phyloP scores from a whole-genome alignment of 2,113 vertebrate genomes.

The Xiphias gladius region DNA sequence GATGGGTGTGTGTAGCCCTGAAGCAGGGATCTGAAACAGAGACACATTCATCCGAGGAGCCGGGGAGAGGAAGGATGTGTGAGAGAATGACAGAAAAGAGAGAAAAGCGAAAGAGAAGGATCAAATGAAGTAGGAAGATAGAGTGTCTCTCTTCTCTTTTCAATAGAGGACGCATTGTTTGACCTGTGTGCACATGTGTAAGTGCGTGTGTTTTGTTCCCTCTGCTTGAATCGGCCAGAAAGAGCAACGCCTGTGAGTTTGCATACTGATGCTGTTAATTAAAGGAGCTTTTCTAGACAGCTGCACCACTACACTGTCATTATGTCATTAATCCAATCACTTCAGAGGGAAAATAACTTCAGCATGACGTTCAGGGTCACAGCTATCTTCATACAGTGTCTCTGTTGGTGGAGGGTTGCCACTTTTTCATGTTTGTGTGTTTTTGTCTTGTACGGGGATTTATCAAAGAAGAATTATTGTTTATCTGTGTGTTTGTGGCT shows the following conservation, averaged over 20 bases:
- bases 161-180: constrained; percentile 85
- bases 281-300: constrained; percentile 75
- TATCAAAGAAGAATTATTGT: not conserved
- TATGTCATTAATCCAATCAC: constrained; percentile 77
- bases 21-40: constrained; percentile 81
- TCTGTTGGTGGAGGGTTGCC: constrained; percentile 35
- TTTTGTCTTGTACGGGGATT: constrained; percentile 1
- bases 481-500: not conserved
- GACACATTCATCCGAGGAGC: constrained; percentile 81
- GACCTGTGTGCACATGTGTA: constrained; percentile 62
- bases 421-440: constrained; percentile 11
- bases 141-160: constrained; percentile 78
- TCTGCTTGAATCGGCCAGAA: constrained; percentile 47
- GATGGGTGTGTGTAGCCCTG: constrained; percentile 80
- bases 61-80: constrained; percentile 83
- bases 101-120: constrained; percentile 76
- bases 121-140: constrained; percentile 83
- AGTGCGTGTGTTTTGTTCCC: constrained; percentile 61
- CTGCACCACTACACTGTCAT: constrained; percentile 72
- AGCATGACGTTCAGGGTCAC: constrained; percentile 33
- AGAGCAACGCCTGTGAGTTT: constrained; percentile 74
- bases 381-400: constrained; percentile 33
- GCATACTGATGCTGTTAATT: constrained; percentile 81
- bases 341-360: constrained; percentile 65
- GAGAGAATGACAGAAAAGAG: constrained; percentile 73